phyloP scores from a whole-genome alignment of 2,797 vertebrate genomes.

The Neosilurus mollespiculum region DNA sequence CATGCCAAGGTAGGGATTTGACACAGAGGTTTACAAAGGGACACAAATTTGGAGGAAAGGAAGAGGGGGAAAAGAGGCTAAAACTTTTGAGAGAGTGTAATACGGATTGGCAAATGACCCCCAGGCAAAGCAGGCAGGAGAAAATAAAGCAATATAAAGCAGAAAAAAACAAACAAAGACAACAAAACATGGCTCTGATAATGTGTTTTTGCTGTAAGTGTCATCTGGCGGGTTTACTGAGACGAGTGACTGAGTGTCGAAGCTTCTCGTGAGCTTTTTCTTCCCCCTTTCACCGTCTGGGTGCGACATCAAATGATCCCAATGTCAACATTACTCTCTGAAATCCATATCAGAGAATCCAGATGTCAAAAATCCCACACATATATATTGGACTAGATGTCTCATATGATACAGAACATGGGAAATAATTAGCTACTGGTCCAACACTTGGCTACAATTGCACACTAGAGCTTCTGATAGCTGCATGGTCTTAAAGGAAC shows the following conservation, averaged over 20 bases:
- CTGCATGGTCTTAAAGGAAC: not conserved
- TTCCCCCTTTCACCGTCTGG: slow-evolving; percentile 8
- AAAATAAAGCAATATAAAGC: slow-evolving; percentile 45
- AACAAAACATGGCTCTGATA: slow-evolving; percentile 72
- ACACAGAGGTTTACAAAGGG: slow-evolving; percentile 72
- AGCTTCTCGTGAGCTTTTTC: slow-evolving; percentile 45
- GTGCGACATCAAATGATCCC: slow-evolving; percentile 33
- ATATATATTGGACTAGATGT: not conserved
- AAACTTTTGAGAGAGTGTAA: slow-evolving; percentile 36
- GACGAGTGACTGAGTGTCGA: slow-evolving; percentile 73
- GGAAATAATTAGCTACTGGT: not conserved
- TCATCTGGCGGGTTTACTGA: slow-evolving; percentile 72
- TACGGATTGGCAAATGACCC: slow-evolving; percentile 77
- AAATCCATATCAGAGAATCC: slow-evolving; percentile 10
- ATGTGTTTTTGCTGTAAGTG: slow-evolving; percentile 79
- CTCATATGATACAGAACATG: slow-evolving; percentile 11
- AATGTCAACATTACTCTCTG: slow-evolving; percentile 22
- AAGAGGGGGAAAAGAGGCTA: slow-evolving; percentile 11
- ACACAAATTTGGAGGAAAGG: slow-evolving; percentile 32
- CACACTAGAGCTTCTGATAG: slow-evolving; percentile 2
- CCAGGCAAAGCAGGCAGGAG: slow-evolving; percentile 73
- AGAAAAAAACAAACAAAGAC: slow-evolving; percentile 61
- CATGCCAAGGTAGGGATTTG: slow-evolving; percentile 70
- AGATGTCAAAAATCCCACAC: not conserved
- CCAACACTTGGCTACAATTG: not conserved